Base-by-base conservation (phyloP, 2,797 vertebrate genomes). In the Lemur catta region DNA sequence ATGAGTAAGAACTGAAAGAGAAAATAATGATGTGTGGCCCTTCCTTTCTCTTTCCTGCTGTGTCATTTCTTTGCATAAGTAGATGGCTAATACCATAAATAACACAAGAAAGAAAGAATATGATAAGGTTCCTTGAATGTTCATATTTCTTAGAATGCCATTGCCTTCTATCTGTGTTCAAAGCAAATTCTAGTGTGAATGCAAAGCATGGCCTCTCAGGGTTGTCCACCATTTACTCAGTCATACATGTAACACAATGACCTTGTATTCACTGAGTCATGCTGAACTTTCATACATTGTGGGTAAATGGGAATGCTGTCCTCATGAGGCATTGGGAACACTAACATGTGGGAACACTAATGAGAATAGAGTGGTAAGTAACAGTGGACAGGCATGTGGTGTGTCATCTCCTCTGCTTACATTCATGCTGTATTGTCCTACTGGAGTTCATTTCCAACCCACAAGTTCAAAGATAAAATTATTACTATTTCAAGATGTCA, bases 131-230 rank as follows among this genome's bases (percentile, higher is more conserved):
- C 15, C 30, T 92, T 57, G 13, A 4, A 18, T 75, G 35, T 84
- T 92, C 22, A 2, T 59, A 59, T 59, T 59, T 59, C 57, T 59
- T 28, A 57, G 81, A 78, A n/a, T 35, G 24, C 26, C 33, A n/a
- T 9, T 55, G 55, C 55, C 17, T 76, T 72, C n/a, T 57, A 33
- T 43, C 14, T 76, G 43, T n/a, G 1, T 76, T 71, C 2, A 28
- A 61, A 84, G 57, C 35, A 41, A 52, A 55, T 91, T 92, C 74
- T 59, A 11, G 13, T 75, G 89, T 76, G 52, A 76, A 86, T 43
- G 59, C 24, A 57, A 86, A 82, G 17, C 41, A 28, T 79, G 63
- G 55, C 24, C 43, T 87, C 11, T 86, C 1, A 0, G 72, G 9
- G 24, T 17, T 65, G 11, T 63, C 20, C 5, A 38, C 50, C 59